phyloP scores from a whole-genome alignment of 2,797 vertebrate species.

The Sebastiscus albofasciatus region DNA sequence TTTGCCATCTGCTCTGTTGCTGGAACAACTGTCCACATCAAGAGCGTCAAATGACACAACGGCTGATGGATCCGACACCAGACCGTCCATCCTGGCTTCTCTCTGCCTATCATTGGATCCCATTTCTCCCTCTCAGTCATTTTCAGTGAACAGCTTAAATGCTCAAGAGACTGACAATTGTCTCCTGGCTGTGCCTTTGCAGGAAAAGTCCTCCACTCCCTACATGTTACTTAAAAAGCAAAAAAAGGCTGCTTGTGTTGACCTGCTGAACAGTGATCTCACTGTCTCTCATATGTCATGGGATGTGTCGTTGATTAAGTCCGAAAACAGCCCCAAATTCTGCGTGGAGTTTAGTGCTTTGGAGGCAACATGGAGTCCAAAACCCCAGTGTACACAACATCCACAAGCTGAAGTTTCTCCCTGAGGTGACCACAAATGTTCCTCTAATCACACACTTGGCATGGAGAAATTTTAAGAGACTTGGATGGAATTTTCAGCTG shows the following conservation, averaged over 20 bases:
- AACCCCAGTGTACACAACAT: constrained; percentile 29
- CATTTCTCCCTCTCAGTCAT: constrained; percentile 53
- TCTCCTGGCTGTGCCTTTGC: constrained; percentile 38
- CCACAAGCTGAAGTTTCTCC: constrained; percentile 54
- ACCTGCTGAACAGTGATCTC: constrained; percentile 59
- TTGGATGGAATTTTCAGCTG: background rate
- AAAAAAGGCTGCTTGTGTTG: constrained; percentile 46
- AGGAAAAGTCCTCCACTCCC: constrained; percentile 84
- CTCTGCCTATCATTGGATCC: constrained; percentile 31
- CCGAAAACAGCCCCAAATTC: constrained; percentile 69
- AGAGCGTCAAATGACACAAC: constrained; percentile 42
- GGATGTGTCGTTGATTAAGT: constrained; percentile 86
- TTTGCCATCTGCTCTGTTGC: constrained; percentile 64
- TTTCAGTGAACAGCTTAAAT: constrained; percentile 17
- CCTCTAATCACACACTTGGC: too few species aligned
- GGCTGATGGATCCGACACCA: constrained; percentile 55
- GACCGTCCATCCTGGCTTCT: constrained; percentile 22
- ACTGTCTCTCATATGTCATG: constrained; percentile 71
- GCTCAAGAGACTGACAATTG: constrained; percentile 22
- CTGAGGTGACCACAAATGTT: constrained; percentile 2
- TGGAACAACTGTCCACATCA: constrained; percentile 61
- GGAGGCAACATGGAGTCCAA: constrained; percentile 76
- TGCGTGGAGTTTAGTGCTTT: constrained; percentile 66
- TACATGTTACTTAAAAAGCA: constrained; percentile 57
- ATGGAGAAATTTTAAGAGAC: background rate